Percentiles rank a stretch among this genome's conserved stretches.
phyloP scores from a whole-genome alignment of 2,113 vertebrate species.

The Helogale parvula region DNA sequence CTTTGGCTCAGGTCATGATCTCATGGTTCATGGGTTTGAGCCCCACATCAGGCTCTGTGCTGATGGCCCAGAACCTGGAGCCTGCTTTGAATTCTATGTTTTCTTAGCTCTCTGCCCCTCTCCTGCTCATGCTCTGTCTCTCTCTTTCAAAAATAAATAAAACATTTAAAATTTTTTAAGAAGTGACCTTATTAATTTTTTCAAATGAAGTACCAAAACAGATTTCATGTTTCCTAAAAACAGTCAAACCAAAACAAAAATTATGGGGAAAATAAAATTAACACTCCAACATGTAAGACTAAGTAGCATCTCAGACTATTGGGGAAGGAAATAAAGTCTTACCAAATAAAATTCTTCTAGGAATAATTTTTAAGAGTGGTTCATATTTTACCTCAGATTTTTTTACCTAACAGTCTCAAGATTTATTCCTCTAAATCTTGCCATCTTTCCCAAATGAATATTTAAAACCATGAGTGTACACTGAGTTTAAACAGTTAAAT shows the following conservation, averaged over 20 bases:
- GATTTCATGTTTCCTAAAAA: slow-evolving; percentile 26
- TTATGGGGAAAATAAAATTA: slow-evolving; percentile 40
- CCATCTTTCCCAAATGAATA: neutral
- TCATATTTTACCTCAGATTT: slow-evolving; percentile 2
- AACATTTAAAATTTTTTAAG: too few relatives aligned
- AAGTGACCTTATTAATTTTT: neutral
- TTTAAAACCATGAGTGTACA: neutral
- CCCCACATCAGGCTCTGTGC: too few relatives aligned
- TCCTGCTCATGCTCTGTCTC: too few relatives aligned
- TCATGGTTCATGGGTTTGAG: too few relatives aligned
- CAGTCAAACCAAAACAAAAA: slow-evolving; percentile 45
- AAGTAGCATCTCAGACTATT: neutral
- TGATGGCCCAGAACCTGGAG: too few relatives aligned
- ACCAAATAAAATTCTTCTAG: neutral
- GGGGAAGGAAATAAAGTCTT: neutral
- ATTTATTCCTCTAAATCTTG: slow-evolving; percentile 10
- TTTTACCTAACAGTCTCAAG: neutral
- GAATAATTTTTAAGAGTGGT: neutral
- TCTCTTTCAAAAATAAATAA: too few relatives aligned
- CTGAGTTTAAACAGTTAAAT: slow-evolving; percentile 32
- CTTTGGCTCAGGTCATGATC: too few relatives aligned
- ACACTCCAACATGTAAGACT: slow-evolving; percentile 6
- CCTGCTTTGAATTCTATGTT: too few relatives aligned
- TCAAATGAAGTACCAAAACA: neutral
- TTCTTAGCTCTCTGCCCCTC: too few relatives aligned